phyloP scores from a whole-genome alignment of 2,797 vertebrate genomes.

The Falco naumanni region DNA sequence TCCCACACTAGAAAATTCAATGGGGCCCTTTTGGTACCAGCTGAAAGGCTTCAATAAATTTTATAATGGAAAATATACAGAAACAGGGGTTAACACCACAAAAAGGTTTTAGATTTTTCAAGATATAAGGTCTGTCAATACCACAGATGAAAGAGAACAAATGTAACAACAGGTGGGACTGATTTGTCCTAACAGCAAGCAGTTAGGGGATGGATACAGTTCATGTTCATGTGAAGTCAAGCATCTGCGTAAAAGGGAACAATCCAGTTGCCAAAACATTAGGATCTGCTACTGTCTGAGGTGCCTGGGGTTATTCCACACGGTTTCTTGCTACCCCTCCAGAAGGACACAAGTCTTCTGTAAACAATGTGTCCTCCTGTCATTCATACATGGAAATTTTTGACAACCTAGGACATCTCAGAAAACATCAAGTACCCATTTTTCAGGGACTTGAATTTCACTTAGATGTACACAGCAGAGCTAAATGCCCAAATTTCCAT shows the following conservation, averaged over 20 bases:
- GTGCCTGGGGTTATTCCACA: neutral
- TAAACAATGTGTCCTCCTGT: neutral
- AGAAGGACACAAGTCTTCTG: neutral
- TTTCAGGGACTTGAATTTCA: neutral
- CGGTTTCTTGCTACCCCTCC: neutral
- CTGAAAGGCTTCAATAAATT: neutral
- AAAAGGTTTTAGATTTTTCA: neutral
- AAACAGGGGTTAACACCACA: neutral
- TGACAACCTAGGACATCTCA: neutral
- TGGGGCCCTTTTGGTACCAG: rapidly evolving
- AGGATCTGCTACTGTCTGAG: neutral
- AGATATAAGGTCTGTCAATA: neutral
- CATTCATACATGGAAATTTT: neutral
- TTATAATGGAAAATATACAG: neutral
- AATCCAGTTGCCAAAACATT: neutral
- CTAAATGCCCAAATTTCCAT: neutral
- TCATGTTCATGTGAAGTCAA: neutral
- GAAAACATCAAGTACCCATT: neutral
- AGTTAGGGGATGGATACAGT: neutral
- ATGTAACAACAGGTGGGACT: neutral
- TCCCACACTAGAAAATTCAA: neutral
- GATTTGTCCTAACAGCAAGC: neutral
- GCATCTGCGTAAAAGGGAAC: neutral
- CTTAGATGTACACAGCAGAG: neutral
- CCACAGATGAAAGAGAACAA: neutral